phyloP scores from a whole-genome alignment of 92 coral and sea anemone species.

The Bergia puertoricense region DNA sequence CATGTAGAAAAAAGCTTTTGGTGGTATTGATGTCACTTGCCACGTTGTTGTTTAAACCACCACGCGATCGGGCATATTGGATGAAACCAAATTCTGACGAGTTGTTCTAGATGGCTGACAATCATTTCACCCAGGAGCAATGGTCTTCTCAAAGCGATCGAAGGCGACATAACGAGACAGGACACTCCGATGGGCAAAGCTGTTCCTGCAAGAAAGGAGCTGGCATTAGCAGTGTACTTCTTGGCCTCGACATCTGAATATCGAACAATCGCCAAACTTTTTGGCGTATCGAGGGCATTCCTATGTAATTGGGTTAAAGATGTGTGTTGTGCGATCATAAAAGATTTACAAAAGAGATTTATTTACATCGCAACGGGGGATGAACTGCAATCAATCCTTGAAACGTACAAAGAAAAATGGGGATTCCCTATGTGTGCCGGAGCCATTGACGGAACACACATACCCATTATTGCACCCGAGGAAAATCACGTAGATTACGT shows the following conservation, averaged over 20 bases:
- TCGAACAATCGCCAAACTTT: slow-evolving; percentile 50
- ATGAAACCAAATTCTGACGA: too few relatives aligned
- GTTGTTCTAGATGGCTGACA: too few relatives aligned
- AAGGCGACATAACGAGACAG: slow-evolving; percentile 33
- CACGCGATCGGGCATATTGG: too few relatives aligned
- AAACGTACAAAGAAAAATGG: slow-evolving; percentile 47
- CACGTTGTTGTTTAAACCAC: too few relatives aligned
- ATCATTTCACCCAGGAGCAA: neutral
- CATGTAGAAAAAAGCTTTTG: too few relatives aligned
- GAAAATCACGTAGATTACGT: slow-evolving; percentile 42
- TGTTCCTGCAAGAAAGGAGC: slow-evolving; percentile 43
- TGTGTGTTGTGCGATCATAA: slow-evolving; percentile 41
- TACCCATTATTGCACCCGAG: slow-evolving; percentile 47
- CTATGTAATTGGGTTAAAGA: slow-evolving; percentile 47
- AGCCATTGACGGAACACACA: slow-evolving; percentile 54
- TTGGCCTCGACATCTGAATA: slow-evolving; percentile 56
- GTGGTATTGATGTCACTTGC: too few relatives aligned
- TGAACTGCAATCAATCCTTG: slow-evolving; percentile 22
- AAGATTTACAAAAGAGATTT: slow-evolving; percentile 29
- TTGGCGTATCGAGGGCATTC: slow-evolving; percentile 50
- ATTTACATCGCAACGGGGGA: slow-evolving; percentile 26
- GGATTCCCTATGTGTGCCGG: slow-evolving; percentile 53
- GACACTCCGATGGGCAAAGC: slow-evolving; percentile 60
- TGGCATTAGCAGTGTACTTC: slow-evolving; percentile 48
- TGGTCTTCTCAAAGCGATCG: slow-evolving; percentile 36